Evolutionary conservation across 2,888 invertebrate genomes (phyloP).

Genomic region (Lithophane semibrunnea): DNA sequence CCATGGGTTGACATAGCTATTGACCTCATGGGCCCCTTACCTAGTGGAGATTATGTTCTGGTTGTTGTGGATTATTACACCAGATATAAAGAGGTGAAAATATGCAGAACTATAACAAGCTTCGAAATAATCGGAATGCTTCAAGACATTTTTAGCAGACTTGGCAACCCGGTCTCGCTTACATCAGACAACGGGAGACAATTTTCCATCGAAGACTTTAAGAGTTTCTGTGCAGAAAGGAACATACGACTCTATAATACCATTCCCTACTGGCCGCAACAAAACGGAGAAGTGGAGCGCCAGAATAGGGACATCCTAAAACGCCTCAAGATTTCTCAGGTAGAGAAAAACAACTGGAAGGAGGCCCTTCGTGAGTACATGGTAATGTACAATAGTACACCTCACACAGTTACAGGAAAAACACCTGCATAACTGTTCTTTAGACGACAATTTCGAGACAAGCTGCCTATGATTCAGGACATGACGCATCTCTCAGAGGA

Average conservation of each 20-base stretch:
- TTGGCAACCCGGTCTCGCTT: not conserved
- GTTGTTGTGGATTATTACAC: conserved; percentile 3
- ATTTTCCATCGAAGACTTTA: not conserved
- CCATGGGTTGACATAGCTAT: not conserved
- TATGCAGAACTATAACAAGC: conserved; percentile 13
- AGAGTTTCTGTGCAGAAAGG: conserved; percentile 48
- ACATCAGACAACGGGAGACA: not conserved
- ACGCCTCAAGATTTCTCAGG: conserved; percentile 40
- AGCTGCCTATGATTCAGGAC: conserved; percentile 51
- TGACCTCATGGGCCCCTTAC: not conserved
- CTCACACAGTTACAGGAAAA: conserved; percentile 68
- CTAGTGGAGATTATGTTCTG: not conserved
- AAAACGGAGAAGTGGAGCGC: conserved; percentile 64
- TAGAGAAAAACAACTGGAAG: conserved; percentile 46
- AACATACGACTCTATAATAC: conserved; percentile 57
- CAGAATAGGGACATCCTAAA: conserved; percentile 22
- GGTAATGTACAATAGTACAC: conserved; percentile 66
- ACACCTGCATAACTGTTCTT: conserved; percentile 65
- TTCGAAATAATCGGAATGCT: conserved; percentile 20
- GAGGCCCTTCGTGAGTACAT: conserved; percentile 59
- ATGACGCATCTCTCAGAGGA: conserved; percentile 39
- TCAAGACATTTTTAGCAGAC: conserved; percentile 9
- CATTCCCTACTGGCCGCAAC: conserved; percentile 66
- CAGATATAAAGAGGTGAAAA: conserved; percentile 26
- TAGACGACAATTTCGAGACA: conserved; percentile 63